These are phyloP conservation scores for Atethmia centrago DNA, from an alignment of 2,888 invertebrate species.

Conservation along the genomic window DNA sequence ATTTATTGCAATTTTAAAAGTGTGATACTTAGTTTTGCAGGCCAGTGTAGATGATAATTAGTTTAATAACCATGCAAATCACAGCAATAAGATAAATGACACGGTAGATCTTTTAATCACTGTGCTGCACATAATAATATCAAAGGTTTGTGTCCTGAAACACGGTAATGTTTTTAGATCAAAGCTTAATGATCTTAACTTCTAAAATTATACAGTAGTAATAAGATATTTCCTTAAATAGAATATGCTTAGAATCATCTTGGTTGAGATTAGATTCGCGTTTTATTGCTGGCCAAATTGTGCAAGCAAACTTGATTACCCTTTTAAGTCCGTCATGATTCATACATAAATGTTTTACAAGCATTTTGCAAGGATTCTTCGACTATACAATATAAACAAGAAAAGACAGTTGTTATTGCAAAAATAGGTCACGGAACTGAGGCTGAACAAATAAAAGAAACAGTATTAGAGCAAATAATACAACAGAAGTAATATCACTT, in stretches of 20 bases:
- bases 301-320: slow-evolving; percentile 33
- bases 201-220: slow-evolving; percentile 38
- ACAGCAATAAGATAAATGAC: neutral
- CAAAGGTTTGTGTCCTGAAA: slow-evolving; percentile 34
- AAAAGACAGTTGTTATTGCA: slow-evolving; percentile 23
- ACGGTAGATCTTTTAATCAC: slow-evolving; percentile 1
- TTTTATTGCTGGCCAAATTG: slow-evolving; percentile 32
- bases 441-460: slow-evolving; percentile 50
- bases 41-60: neutral
- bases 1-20: no score
- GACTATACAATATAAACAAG: slow-evolving; percentile 18
- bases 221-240: slow-evolving; percentile 50
- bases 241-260: slow-evolving; percentile 12
- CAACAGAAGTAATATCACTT: slow-evolving; percentile 66
- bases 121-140: slow-evolving; percentile 13
- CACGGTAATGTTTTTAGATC: slow-evolving; percentile 40
- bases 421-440: slow-evolving; percentile 46
- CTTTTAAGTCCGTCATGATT: slow-evolving; percentile 12
- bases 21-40: no score
- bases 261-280: slow-evolving; percentile 22
- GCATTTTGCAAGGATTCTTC: neutral
- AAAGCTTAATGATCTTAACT: slow-evolving; percentile 49
- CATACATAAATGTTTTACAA: slow-evolving; percentile 14
- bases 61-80: neutral
- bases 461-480: slow-evolving; percentile 59